These are phyloP conservation scores for Cremastinae sp. DNA, from an alignment of 2,888 invertebrate species.

Conservation along the genomic window DNA sequence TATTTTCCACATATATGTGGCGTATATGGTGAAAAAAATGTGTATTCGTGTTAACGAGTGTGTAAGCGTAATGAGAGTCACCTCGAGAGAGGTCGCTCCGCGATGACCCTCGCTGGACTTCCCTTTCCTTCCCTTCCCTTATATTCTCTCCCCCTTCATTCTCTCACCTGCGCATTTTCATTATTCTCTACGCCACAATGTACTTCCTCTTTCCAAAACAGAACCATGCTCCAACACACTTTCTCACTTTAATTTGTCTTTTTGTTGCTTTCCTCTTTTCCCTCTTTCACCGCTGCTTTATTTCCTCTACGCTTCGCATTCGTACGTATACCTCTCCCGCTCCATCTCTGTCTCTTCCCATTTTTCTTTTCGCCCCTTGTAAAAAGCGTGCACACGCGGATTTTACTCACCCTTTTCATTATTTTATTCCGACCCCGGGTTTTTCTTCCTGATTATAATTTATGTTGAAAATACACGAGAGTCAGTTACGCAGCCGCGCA, in stretches of 20 bases:
- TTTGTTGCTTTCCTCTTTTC: neutral
- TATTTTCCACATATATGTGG: too few relatives aligned
- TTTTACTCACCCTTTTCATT: neutral
- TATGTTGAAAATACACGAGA: conserved; percentile 55
- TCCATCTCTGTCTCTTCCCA: neutral
- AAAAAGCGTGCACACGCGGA: neutral
- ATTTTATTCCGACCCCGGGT: conserved; percentile 11
- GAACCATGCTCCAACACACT: conserved; percentile 44
- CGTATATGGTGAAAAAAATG: too few relatives aligned
- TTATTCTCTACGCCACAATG: conserved; percentile 73
- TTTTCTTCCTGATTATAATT: conserved; percentile 62
- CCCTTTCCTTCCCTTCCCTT: conserved; percentile 38
- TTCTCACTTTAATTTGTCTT: conserved; percentile 21
- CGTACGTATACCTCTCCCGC: conserved; percentile 17
- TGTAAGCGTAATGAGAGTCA: too few relatives aligned
- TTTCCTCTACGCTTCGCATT: neutral
- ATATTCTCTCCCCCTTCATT: conserved; percentile 57
- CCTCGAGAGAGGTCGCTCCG: conserved; percentile 7
- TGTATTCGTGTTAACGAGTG: too few relatives aligned
- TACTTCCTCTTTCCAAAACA: conserved; percentile 71
- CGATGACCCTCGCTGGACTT: conserved; percentile 51
- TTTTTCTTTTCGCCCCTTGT: neutral
- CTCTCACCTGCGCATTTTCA: conserved; percentile 63
- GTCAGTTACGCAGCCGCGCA: neutral
- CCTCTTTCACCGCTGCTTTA: neutral